Percentiles rank a stretch among this genome's conserved stretches.
Conservation (phyloP, 1,140 invertebrate species). For the Drosophila suzukii region DNA sequence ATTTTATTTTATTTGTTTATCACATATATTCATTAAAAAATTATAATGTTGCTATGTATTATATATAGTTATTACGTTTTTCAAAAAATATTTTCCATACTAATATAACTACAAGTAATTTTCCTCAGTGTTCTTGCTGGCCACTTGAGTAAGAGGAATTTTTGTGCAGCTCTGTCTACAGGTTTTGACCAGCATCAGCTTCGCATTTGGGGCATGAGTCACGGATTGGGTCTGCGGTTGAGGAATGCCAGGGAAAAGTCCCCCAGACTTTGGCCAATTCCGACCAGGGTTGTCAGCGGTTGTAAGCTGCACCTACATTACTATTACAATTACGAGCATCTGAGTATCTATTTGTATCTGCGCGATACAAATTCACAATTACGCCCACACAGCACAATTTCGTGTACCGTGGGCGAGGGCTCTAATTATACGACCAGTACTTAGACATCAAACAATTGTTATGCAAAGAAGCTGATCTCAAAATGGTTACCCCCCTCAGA, state of each 20-base stretch:
- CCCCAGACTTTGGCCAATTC: conserved; percentile 33
- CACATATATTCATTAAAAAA: not conserved
- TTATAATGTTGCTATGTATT: not conserved
- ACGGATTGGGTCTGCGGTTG: conserved; percentile 10
- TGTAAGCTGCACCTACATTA: conserved; percentile 47
- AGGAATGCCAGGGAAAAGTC: conserved; percentile 63
- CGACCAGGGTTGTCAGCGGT: conserved; percentile 49
- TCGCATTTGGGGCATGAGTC: conserved; percentile 50
- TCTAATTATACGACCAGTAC: conserved; percentile 60
- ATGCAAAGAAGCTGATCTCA: conserved; percentile 70
- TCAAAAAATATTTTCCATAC: not conserved
- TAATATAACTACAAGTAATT: not conserved
- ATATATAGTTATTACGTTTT: not conserved
- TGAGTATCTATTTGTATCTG: conserved; percentile 52
- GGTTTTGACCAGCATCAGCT: conserved; percentile 64
- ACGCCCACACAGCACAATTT: conserved; percentile 56
- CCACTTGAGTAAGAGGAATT: conserved; percentile 55
- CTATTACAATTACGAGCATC: conserved; percentile 28
- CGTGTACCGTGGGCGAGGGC: conserved; percentile 36
- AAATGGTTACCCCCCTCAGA: conserved; percentile 37
- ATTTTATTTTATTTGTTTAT: not conserved
- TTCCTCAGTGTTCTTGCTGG: not conserved
- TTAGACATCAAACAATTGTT: conserved; percentile 51
- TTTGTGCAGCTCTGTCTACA: conserved; percentile 53
- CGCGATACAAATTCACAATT: conserved; percentile 60